phyloP scores from a whole-genome alignment of 2,113 vertebrate genomes.

The Cyprinus carpio region DNA sequence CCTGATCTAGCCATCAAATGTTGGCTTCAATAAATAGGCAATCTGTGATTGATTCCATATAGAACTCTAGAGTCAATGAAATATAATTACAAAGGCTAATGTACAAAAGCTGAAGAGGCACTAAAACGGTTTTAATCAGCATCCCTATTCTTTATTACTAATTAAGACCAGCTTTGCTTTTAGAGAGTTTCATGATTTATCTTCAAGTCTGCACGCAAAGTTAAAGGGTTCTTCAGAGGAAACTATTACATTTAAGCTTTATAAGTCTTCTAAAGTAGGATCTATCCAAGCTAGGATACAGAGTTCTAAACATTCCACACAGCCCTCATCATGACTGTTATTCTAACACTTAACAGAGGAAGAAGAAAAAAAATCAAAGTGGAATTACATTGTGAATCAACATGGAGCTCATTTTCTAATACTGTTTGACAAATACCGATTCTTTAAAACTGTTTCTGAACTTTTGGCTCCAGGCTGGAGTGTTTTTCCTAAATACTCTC shows the following conservation, averaged over 20 bases:
- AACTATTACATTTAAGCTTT: conserved; percentile 41
- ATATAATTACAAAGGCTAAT: neutral
- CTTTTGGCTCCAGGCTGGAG: neutral
- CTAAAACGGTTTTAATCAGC: neutral
- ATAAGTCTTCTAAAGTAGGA: conserved; percentile 24
- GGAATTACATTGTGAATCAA: conserved; percentile 7
- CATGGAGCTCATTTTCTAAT: conserved; percentile 19
- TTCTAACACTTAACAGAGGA: neutral
- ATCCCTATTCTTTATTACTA: neutral
- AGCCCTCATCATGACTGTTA: conserved; percentile 18
- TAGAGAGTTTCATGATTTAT: neutral
- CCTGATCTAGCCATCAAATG: neutral
- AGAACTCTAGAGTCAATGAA: neutral
- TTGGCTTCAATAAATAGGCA: neutral
- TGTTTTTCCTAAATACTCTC: conserved; percentile 10
- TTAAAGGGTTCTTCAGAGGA: conserved; percentile 40
- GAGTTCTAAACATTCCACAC: conserved; percentile 43
- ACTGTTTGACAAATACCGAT: neutral
- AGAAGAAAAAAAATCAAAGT: neutral
- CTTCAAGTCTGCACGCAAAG: conserved; percentile 61
- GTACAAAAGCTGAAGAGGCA: neutral
- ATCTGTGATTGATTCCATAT: neutral
- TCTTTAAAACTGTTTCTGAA: conserved; percentile 5
- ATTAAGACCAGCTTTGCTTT: neutral
- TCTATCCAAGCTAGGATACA: conserved; percentile 40